These are phyloP conservation scores for Drosophila maculinotata DNA, from an alignment of 2,888 invertebrate genomes.

Conservation along the genomic window DNA sequence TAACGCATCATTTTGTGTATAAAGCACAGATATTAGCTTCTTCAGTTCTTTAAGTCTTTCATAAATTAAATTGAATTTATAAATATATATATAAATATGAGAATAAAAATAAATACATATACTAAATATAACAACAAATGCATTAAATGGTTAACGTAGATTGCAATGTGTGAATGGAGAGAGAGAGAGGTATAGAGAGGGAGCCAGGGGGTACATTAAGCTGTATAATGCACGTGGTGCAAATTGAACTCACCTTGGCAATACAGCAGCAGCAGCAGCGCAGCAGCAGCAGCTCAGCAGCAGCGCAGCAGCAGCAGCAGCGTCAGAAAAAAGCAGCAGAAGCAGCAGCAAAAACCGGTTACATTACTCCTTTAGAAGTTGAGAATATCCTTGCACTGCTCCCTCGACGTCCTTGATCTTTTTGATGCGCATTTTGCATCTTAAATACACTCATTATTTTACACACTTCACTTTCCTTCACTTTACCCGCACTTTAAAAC, in stretches of 20 bases:
- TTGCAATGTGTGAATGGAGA: slow-evolving; percentile 1
- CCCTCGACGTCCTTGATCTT: slow-evolving; percentile 43
- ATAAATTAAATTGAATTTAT: too few relatives aligned
- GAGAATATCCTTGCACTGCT: slow-evolving; percentile 19
- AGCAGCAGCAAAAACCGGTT: slow-evolving; percentile 26
- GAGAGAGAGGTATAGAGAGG: not conserved
- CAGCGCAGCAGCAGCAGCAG: slow-evolving; percentile 31
- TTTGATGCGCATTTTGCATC: slow-evolving; percentile 3
- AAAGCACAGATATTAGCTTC: too few relatives aligned
- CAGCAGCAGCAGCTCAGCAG: not conserved
- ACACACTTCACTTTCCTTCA: slow-evolving; percentile 7
- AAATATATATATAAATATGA: too few relatives aligned
- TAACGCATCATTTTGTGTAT: too few relatives aligned
- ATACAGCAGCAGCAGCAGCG: slow-evolving; percentile 26
- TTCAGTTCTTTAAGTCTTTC: too few relatives aligned
- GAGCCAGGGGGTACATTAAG: not conserved
- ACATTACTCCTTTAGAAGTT: slow-evolving; percentile 15
- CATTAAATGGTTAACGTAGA: too few relatives aligned
- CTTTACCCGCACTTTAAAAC: slow-evolving; percentile 24
- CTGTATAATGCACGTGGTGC: slow-evolving; percentile 36
- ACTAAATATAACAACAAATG: too few relatives aligned
- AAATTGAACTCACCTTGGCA: slow-evolving; percentile 52
- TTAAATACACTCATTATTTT: slow-evolving; percentile 17
- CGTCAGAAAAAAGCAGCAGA: too few relatives aligned
- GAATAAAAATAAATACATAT: too few relatives aligned